Evolutionary conservation across 64 coral and sea anemone genomes (phyloP), one percentile per base, ranked within the genome.

Genomic region (Dendronephthya gigantea): DNA sequence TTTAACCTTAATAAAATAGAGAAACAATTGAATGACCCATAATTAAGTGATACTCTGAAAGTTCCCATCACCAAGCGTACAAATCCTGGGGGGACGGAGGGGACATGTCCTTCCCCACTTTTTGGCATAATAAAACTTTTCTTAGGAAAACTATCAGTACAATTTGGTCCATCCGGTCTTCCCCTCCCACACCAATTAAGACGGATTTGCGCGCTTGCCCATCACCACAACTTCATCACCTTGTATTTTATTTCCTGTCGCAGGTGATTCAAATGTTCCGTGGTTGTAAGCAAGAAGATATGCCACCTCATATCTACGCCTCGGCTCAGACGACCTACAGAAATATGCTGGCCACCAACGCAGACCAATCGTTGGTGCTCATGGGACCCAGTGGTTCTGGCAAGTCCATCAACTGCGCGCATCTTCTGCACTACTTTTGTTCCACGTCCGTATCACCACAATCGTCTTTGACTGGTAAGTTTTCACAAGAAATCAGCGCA

Each of bases 201-300:
- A n/a, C n/a, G n/a, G n/a, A n/a, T n/a, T n/a, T n/a, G n/a, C n/a
- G n/a, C n/a, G n/a, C n/a, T n/a, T n/a, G n/a, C n/a, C n/a, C n/a
- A n/a, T n/a, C n/a, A n/a, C n/a, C n/a, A n/a, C n/a, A n/a, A 52
- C 23, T 22, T 16, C 50, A 52, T 52, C 23, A 16, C 50, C 23
- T 52, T 1, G 50, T 1, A 22, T 52, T 7, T 62, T 62, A 15
- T 62, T 62, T 9, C 49, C 59, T 49, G 27, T 36, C 4, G 41
- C 87, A 98, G 95, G 95, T 98, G 34, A 93, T 98, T 58, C 95
- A 98, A 68, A 98, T 98, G 95, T 98, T 98, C 68, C 95, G 90
- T 88, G 95, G 95, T 36, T 98, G 95, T 68, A 98, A 98, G 45
- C 95, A 98, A 82, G 95, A 98, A 86, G 95, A 98, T 48, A 98